These are phyloP conservation scores for Oryzias curvinotus DNA, from an alignment of 2,113 vertebrate species.

Conservation along the genomic window DNA sequence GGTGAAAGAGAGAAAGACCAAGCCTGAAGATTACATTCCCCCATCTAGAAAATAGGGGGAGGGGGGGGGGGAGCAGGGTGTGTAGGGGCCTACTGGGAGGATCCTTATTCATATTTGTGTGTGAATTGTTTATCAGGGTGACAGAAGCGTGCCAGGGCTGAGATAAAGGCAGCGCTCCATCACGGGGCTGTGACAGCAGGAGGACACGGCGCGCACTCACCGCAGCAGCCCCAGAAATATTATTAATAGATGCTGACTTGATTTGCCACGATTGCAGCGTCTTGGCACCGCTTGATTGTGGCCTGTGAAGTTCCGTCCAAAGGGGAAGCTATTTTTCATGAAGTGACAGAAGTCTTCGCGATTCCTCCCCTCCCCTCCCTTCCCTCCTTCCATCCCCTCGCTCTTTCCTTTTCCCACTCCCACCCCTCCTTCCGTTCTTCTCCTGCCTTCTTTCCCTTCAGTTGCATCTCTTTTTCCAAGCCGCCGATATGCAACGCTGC, in stretches of 20 bases:
- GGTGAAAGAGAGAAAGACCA: constrained; percentile 58
- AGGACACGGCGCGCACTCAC: constrained; percentile 90
- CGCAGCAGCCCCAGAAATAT: constrained; percentile 98
- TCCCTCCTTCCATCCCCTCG: neutral
- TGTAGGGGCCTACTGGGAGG: constrained; percentile 97
- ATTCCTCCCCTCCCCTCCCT: constrained; percentile 45
- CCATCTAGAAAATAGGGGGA: constrained; percentile 75
- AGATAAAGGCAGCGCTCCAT: constrained; percentile 99
- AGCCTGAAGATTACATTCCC: constrained; percentile 74
- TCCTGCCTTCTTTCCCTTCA: constrained; percentile 53
- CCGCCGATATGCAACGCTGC: constrained; percentile 96
- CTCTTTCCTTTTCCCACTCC: neutral
- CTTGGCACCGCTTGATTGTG: constrained; percentile 91
- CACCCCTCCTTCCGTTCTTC: constrained; percentile 5
- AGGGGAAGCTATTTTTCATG: constrained; percentile 99
- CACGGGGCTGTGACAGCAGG: constrained; percentile 97
- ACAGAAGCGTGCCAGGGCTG: constrained; percentile 98
- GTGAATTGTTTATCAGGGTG: constrained; percentile 99
- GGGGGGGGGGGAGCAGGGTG: constrained; percentile 60
- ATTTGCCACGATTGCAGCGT: constrained; percentile 95
- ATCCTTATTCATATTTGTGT: constrained; percentile 99
- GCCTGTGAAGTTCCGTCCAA: constrained; percentile 99
- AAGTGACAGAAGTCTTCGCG: constrained; percentile 94
- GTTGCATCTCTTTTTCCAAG: constrained; percentile 95
- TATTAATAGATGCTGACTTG: constrained; percentile 99